Evolutionary conservation across 2,888 invertebrate species (phyloP), one percentile per base, ranked within the genome.

Genomic region (Cerceris ruficornis): DNA sequence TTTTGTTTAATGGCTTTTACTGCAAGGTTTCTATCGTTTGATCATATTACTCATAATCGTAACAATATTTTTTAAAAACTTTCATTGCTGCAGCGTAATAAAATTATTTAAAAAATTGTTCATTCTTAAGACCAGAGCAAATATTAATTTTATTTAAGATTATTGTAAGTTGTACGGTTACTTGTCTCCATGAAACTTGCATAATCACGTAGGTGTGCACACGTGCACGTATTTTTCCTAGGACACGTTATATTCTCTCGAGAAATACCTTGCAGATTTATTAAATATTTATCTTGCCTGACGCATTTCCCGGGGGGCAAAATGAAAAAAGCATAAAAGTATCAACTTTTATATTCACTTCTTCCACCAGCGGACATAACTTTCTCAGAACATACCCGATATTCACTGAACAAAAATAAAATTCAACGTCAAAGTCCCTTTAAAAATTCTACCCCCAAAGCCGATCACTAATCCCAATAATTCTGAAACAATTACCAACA

Each of bases 201-300:
- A 28, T 28, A 28, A 28, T 28, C 28, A 28, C 46, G 46, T 46
- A 11, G 46, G 11, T 11, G 46, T 11, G 50, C n/a, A 50, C 2
- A n/a, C n/a, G n/a, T 50, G 13, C n/a, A 50, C 13, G n/a, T 50
- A 50, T 50, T 50, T 50, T 50, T 50, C 8, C 9, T 50, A 50
- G n/a, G 13, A n/a, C 6, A n/a, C 50, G n/a, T 50, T 50, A n/a
- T n/a, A 50, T 50, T 64, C 49, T 42, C 41, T n/a, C 14, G 6
- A 4, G 13, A 0, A 7, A 15, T 2, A 39, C 50, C 49, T 5
- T 6, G 41, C 11, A 13, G 57, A 61, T 66, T 50, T 43, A 62
- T 69, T 46, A 64, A 54, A 15, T 41, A 59, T 61, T 58, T 62
- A 77, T 58, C 49, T 46, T 43, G 39, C 17, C 11, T 14, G n/a